Conservation (phyloP, 2,113 vertebrate genomes). For the Percopsis transmontana region DNA sequence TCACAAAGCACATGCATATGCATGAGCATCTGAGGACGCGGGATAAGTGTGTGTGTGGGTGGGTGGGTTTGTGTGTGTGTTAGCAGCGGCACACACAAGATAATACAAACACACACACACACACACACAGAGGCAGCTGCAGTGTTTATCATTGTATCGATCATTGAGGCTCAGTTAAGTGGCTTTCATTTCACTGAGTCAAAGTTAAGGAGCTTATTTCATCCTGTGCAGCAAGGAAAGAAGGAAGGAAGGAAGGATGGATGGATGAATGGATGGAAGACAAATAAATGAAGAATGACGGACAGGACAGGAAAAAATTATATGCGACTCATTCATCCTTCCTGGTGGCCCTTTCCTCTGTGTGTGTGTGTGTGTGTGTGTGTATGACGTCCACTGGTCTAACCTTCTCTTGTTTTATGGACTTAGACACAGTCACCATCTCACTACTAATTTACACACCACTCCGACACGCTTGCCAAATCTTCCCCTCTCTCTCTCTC, state of each 20-base stretch:
- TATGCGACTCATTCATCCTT: too few species aligned
- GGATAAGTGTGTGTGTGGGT: slow-evolving; percentile 66
- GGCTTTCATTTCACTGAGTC: slow-evolving; percentile 80
- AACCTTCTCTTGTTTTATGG: slow-evolving; percentile 79
- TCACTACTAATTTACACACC: slow-evolving; percentile 77
- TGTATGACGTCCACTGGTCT: slow-evolving; percentile 69
- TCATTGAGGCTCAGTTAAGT: slow-evolving; percentile 77
- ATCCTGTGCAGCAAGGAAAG: slow-evolving; percentile 48
- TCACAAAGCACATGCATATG: slow-evolving; percentile 72
- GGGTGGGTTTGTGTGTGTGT: slow-evolving; percentile 73
- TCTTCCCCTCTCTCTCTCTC: slow-evolving; percentile 24
- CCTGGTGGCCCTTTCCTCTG: too few species aligned
- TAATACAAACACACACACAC: too few species aligned
- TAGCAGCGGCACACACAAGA: slow-evolving; percentile 5
- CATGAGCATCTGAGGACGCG: slow-evolving; percentile 47
- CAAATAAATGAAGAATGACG: too few species aligned
- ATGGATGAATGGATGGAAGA: background rate
- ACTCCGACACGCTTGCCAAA: slow-evolving; percentile 72
- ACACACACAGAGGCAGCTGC: slow-evolving; percentile 33
- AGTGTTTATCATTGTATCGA: slow-evolving; percentile 62
- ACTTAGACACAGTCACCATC: slow-evolving; percentile 74
- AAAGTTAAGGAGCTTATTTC: slow-evolving; percentile 73
- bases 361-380: slow-evolving; percentile 52
- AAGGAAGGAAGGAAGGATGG: background rate
- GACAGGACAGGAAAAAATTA: too few species aligned